Evolutionary conservation across 2,113 vertebrate species (phyloP).

Genomic region (human): DNA sequence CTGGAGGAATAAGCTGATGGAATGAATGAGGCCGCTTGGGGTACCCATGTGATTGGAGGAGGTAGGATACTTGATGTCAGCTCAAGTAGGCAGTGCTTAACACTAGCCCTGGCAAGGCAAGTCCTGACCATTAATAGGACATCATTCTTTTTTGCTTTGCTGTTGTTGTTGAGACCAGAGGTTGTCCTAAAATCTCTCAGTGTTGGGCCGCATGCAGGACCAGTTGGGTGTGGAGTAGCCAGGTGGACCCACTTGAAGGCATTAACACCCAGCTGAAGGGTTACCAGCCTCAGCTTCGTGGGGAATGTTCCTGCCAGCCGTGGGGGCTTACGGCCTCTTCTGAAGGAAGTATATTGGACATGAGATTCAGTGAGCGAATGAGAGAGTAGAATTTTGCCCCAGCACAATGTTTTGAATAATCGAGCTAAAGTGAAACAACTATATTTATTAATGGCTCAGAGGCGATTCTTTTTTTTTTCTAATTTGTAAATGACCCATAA

Average conservation of each 20-base stretch:
- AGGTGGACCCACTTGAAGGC: not conserved
- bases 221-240: not conserved
- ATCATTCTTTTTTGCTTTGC: no score
- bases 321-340: accelerated
- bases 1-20: accelerated
- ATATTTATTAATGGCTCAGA: not conserved
- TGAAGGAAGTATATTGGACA: accelerated
- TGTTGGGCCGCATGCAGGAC: no score
- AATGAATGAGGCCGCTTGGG: accelerated
- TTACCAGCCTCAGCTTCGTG: not conserved
- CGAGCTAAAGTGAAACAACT: not conserved
- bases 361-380: not conserved
- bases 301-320: not conserved
- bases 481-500: not conserved
- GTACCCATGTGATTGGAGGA: not conserved
- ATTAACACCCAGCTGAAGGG: not conserved
- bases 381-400: not conserved
- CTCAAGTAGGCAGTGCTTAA: not conserved
- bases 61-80: accelerated
- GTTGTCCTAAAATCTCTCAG: no score
- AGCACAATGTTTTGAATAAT: not conserved
- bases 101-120: not conserved
- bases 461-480: not conserved
- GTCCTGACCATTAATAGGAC: not conserved
- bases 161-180: not conserved